These are phyloP conservation scores for Aphodius sticticus DNA, from an alignment of 2,888 invertebrate genomes.

Conservation along the genomic window DNA sequence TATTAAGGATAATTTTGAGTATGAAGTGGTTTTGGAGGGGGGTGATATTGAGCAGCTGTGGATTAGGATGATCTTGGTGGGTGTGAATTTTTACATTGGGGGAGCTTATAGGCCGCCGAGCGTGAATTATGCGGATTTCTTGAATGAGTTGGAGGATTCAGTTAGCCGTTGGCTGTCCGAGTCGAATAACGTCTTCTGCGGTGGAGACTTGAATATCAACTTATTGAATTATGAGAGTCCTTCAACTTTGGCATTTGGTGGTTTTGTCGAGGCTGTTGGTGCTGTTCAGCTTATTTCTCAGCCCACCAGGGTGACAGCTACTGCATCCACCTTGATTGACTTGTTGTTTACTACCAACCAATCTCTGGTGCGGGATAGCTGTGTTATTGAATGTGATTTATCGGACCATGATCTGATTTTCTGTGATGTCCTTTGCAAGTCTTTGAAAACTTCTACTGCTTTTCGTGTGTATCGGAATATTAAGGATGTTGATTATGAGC, in stretches of 20 bases:
- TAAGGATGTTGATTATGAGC: neutral
- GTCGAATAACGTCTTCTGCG: neutral
- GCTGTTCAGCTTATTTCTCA: neutral
- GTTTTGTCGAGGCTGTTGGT: neutral
- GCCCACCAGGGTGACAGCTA: neutral
- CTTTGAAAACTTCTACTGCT: neutral
- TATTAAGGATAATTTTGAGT: neutral
- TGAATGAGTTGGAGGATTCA: neutral
- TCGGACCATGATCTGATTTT: neutral
- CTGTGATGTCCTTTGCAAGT: neutral
- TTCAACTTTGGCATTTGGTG: neutral
- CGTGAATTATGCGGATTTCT: neutral
- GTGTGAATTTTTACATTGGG: neutral
- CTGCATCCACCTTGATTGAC: neutral
- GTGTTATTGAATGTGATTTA: neutral
- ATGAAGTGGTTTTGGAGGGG: neutral
- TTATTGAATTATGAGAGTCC: neutral
- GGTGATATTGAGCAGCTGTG: slow-evolving; percentile 11
- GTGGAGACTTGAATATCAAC: neutral
- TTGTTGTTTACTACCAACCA: neutral
- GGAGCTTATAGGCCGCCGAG: neutral
- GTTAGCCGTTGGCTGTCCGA: neutral
- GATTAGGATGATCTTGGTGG: neutral
- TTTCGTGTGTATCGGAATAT: neutral
- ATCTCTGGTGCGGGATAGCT: neutral